Conservation (phyloP, 2,888 invertebrate species). For the Hyalella azteca region DNA sequence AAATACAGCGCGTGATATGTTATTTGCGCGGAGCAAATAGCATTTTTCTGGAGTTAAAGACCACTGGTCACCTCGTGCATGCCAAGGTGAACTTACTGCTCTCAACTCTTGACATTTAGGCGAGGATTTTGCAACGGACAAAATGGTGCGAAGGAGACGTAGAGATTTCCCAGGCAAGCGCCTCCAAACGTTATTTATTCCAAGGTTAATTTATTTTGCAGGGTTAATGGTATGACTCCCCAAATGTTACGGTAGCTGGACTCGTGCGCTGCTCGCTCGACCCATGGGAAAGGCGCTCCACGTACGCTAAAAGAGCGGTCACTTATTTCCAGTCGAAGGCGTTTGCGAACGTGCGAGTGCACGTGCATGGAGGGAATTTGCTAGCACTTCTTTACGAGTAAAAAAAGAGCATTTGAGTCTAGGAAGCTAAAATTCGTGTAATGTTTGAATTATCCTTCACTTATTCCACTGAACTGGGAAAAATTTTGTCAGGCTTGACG, state of each 20-base stretch:
- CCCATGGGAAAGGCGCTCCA: background rate
- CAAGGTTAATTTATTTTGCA: background rate
- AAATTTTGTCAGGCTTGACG: too few relatives aligned
- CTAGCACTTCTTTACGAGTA: too few relatives aligned
- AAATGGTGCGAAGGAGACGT: conserved; percentile 10
- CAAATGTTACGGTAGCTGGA: background rate
- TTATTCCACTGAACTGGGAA: too few relatives aligned
- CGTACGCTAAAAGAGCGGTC: too few relatives aligned
- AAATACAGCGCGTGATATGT: too few relatives aligned
- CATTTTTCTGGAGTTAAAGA: background rate
- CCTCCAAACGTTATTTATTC: background rate
- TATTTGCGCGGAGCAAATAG: too few relatives aligned
- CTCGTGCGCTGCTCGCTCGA: background rate
- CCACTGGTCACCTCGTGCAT: background rate
- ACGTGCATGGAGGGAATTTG: too few relatives aligned
- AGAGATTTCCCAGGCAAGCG: background rate
- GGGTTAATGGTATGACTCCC: background rate
- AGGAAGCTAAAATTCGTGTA: too few relatives aligned
- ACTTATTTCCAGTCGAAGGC: too few relatives aligned
- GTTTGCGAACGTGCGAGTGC: too few relatives aligned
- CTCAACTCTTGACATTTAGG: conserved; percentile 12
- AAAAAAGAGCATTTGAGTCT: too few relatives aligned
- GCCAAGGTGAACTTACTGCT: background rate
- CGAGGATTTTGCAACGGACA: conserved; percentile 7
- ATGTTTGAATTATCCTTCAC: too few relatives aligned